Evolutionary conservation across 2,888 invertebrate species (phyloP).

Genomic region (Macaria liturata): DNA sequence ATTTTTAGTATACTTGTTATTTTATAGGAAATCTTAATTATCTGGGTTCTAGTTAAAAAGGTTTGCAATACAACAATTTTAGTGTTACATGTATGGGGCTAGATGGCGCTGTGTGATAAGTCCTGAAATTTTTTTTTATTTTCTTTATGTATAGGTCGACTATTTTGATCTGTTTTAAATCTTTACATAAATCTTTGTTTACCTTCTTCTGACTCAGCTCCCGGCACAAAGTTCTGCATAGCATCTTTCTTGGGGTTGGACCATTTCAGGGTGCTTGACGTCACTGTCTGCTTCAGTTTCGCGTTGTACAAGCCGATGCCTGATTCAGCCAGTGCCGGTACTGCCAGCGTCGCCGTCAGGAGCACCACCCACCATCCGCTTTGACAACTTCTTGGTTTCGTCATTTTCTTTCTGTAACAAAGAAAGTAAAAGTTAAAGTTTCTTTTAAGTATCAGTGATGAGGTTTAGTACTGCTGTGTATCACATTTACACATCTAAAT

Average conservation of each 20-base stretch:
- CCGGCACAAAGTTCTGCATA: conserved; percentile 85
- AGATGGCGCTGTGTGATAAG: too few species aligned
- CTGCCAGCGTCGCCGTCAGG: conserved; percentile 61
- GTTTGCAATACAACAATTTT: too few species aligned
- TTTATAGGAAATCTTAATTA: too few species aligned
- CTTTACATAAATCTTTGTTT: not conserved
- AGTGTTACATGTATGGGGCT: too few species aligned
- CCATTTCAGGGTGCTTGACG: conserved; percentile 92
- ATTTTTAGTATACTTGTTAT: too few species aligned
- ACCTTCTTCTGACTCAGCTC: conserved; percentile 75
- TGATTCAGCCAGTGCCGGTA: conserved; percentile 56
- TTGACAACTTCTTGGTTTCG: conserved; percentile 64
- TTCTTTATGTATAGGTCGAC: too few species aligned
- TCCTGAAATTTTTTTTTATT: too few species aligned
- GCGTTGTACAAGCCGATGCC: conserved; percentile 70
- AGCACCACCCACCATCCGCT: conserved; percentile 72
- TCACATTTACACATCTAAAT: too few species aligned
- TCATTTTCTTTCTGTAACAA: conserved; percentile 59
- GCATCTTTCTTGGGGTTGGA: conserved; percentile 76
- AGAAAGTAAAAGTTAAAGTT: conserved; percentile 10
- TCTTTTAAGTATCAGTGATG: not conserved
- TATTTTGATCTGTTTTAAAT: not conserved
- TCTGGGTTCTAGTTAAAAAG: too few species aligned
- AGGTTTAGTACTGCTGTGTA: too few species aligned
- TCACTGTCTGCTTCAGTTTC: conserved; percentile 86